These are phyloP conservation scores for Triplophysa dalaica DNA, from an alignment of 2,113 vertebrate genomes.

Conservation along the genomic window DNA sequence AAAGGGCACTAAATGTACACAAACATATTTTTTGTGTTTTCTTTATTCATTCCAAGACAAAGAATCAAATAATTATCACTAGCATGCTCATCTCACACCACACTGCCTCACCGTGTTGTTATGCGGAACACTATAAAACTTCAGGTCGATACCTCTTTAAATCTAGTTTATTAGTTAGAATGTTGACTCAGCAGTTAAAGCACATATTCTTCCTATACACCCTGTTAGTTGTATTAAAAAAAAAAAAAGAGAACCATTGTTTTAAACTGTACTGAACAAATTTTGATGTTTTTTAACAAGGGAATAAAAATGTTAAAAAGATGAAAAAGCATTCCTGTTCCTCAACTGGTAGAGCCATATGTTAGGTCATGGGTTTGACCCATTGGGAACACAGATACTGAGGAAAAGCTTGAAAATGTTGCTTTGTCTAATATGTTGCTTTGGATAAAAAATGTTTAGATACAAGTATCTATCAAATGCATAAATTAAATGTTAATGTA, in stretches of 20 bases:
- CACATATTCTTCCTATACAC: constrained; percentile 12
- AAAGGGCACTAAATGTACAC: background rate
- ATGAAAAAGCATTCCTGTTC: no score
- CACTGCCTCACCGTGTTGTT: background rate
- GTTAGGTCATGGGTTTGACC: no score
- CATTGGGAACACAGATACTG: no score
- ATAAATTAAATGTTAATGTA: no score
- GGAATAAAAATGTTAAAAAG: no score
- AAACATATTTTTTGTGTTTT: background rate
- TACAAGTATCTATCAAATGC: no score
- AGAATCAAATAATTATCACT: background rate
- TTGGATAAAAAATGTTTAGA: no score
- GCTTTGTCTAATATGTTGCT: no score
- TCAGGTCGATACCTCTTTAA: background rate
- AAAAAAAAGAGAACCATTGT: background rate
- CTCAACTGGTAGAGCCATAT: no score
- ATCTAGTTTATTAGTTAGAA: constrained; percentile 28
- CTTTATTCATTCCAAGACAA: background rate
- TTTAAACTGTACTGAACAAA: no score
- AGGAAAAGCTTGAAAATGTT: no score
- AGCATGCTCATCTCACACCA: background rate
- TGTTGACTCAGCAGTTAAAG: background rate
- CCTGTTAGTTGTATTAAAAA: background rate
- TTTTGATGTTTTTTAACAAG: no score
- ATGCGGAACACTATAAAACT: constrained; percentile 4